A percentile compares a stretch with the other conserved stretches of the same genome.
These are phyloP conservation scores for Acrobasis suavella DNA, from an alignment of 2,888 invertebrate genomes.

Conservation along the genomic window DNA sequence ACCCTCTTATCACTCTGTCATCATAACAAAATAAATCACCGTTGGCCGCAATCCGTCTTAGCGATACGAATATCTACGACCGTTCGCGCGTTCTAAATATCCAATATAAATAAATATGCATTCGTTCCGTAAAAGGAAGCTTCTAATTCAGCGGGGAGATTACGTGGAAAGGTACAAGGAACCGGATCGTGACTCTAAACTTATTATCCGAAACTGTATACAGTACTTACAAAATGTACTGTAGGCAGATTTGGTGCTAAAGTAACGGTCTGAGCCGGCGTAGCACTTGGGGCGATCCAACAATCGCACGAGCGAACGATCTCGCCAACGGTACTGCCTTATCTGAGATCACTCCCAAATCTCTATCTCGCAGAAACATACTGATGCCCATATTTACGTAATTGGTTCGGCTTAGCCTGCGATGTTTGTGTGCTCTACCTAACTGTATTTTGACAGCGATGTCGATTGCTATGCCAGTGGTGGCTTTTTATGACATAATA, in stretches of 20 bases:
- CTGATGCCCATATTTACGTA: slow-evolving; percentile 24
- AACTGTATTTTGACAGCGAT: slow-evolving; percentile 11
- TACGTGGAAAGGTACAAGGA: slow-evolving; percentile 67
- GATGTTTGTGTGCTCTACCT: slow-evolving; percentile 7
- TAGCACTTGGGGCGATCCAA: slow-evolving; percentile 50
- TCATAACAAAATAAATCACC: slow-evolving; percentile 47
- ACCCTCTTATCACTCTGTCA: slow-evolving; percentile 35
- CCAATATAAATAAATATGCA: slow-evolving; percentile 62
- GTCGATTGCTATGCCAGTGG: slow-evolving; percentile 5
- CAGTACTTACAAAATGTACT: slow-evolving; percentile 60
- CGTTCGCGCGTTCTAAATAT: slow-evolving; percentile 38
- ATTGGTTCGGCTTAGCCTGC: slow-evolving; percentile 12
- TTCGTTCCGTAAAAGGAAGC: slow-evolving; percentile 66
- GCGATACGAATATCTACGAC: slow-evolving; percentile 38
- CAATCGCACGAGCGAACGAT: slow-evolving; percentile 62
- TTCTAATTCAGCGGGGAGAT: slow-evolving; percentile 69
- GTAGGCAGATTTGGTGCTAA: slow-evolving; percentile 79
- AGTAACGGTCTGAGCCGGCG: slow-evolving; percentile 62
- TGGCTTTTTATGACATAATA: not conserved
- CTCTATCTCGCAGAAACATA: slow-evolving; percentile 37
- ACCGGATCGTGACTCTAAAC: slow-evolving; percentile 74
- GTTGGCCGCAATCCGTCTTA: slow-evolving; percentile 48
- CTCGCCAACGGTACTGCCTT: slow-evolving; percentile 67
- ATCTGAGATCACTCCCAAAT: slow-evolving; percentile 67
- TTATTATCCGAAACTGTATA: slow-evolving; percentile 76